These are phyloP conservation scores for Eilema sororculum DNA, from an alignment of 2,888 invertebrate species.

Conservation along the genomic window DNA sequence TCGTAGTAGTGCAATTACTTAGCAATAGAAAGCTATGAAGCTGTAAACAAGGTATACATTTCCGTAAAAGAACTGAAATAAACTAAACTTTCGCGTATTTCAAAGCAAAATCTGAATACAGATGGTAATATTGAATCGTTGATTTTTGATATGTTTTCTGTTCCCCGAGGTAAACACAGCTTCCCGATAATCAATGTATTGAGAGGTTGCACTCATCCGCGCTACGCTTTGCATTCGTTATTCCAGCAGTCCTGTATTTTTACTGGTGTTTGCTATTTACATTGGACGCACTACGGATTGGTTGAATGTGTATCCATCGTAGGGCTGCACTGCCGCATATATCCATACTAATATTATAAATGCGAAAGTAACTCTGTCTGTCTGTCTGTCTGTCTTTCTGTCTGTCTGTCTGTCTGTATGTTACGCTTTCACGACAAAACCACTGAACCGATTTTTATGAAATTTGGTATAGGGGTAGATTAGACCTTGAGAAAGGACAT, in stretches of 20 bases:
- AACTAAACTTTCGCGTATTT: background rate
- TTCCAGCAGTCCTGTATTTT: constrained; percentile 59
- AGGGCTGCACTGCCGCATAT: constrained; percentile 36
- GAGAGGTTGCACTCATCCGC: constrained; percentile 60
- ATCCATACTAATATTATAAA: too few relatives aligned
- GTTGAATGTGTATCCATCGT: constrained; percentile 49
- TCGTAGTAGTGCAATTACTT: background rate
- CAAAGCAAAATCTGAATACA: constrained; percentile 31
- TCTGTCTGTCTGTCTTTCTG: too few relatives aligned
- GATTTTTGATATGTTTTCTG: constrained; percentile 35
- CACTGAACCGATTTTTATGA: too few relatives aligned
- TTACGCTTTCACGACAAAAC: too few relatives aligned
- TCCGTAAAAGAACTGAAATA: background rate
- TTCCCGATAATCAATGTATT: constrained; percentile 61
- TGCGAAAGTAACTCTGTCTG: too few relatives aligned
- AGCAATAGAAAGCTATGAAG: background rate
- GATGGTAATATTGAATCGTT: constrained; percentile 20
- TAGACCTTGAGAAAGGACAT: too few relatives aligned
- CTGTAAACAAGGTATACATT: background rate
- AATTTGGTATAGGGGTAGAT: too few relatives aligned
- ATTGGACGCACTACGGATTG: constrained; percentile 61
- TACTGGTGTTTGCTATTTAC: constrained; percentile 68
- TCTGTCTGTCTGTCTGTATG: too few relatives aligned
- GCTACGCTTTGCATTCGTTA: constrained; percentile 51
- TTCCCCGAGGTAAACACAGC: constrained; percentile 42